phyloP scores from a whole-genome alignment of 2,113 vertebrate genomes.

The Rana temporaria region DNA sequence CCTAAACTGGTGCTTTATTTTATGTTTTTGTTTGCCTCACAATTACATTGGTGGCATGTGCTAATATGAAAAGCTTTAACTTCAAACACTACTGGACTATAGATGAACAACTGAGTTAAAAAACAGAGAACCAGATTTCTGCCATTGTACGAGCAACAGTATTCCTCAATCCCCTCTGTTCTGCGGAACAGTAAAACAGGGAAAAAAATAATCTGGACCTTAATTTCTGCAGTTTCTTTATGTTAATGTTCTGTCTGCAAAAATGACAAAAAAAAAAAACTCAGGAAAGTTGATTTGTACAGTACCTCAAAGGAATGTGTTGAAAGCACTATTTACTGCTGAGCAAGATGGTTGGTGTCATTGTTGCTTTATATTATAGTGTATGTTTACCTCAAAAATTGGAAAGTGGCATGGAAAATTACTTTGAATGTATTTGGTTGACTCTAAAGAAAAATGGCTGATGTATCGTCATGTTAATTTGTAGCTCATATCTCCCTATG shows the following conservation, averaged over 20 bases:
- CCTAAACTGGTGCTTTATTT: conserved; percentile 98
- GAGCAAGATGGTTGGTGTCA: conserved; percentile 86
- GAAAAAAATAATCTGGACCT: conserved; percentile 89
- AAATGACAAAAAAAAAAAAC: conserved; percentile 65
- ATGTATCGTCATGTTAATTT: conserved; percentile 76
- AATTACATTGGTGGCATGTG: conserved; percentile 97
- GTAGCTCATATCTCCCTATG: conserved; percentile 67
- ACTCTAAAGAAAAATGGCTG: conserved; percentile 81
- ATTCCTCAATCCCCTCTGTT: conserved; percentile 94
- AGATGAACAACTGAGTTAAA: conserved; percentile 80
- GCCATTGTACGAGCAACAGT: conserved; percentile 88
- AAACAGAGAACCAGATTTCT: conserved; percentile 83
- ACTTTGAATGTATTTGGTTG: conserved; percentile 93
- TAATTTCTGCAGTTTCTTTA: conserved; percentile 88
- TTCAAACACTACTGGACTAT: conserved; percentile 90
- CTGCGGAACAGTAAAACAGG: conserved; percentile 86
- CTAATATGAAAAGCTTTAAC: conserved; percentile 99
- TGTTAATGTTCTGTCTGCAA: conserved; percentile 90
- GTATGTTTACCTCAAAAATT: conserved; percentile 92
- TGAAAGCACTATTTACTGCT: conserved; percentile 90
- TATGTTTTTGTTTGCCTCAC: conserved; percentile 91
- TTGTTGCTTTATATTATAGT: conserved; percentile 87
- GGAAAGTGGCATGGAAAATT: conserved; percentile 85
- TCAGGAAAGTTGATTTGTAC: conserved; percentile 99
- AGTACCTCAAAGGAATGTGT: conserved; percentile 98